A percentile compares a stretch with the other conserved stretches of the same genome.
These are phyloP conservation scores for Barbus barbus DNA, from an alignment of 2,113 vertebrate species.

Conservation along the genomic window DNA sequence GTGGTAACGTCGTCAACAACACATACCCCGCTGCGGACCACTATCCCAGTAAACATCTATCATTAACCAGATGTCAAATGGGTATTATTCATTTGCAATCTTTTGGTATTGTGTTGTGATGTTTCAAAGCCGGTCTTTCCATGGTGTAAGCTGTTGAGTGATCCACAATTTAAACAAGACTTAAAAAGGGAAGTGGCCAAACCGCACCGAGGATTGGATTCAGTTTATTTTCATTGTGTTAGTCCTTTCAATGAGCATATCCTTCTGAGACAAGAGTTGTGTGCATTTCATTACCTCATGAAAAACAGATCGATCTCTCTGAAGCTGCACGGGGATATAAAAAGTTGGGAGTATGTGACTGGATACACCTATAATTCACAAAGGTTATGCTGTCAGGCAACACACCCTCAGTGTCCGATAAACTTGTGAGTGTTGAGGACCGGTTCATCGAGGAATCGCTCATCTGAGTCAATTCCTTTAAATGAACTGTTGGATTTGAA, in stretches of 20 bases:
- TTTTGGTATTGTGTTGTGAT: conserved; percentile 39
- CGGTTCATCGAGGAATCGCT: not conserved
- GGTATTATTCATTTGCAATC: conserved; percentile 6
- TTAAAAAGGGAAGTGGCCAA: conserved; percentile 30
- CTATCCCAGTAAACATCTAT: conserved; percentile 4
- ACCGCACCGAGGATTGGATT: not conserved
- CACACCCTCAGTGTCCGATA: conserved; percentile 30
- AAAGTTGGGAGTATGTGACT: not conserved
- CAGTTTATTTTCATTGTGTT: conserved; percentile 24
- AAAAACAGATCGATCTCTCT: not conserved
- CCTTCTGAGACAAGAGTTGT: conserved; percentile 15
- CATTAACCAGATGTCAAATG: conserved; percentile 21
- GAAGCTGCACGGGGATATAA: not conserved
- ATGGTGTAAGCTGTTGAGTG: not conserved
- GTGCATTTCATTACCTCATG: conserved; percentile 10
- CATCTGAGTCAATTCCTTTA: not conserved
- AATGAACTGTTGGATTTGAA: not conserved
- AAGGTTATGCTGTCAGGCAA: conserved; percentile 8
- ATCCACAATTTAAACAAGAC: conserved; percentile 30
- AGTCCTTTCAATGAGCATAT: conserved; percentile 3
- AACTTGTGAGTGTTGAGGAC: conserved; percentile 4
- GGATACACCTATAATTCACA: conserved; percentile 37
- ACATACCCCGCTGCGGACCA: conserved; percentile 17
- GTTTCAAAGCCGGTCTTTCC: conserved; percentile 36
- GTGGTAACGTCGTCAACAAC: conserved; percentile 17